These are phyloP conservation scores for Pelecanus crispus DNA, from an alignment of 2,113 vertebrate genomes.

Conservation along the genomic window DNA sequence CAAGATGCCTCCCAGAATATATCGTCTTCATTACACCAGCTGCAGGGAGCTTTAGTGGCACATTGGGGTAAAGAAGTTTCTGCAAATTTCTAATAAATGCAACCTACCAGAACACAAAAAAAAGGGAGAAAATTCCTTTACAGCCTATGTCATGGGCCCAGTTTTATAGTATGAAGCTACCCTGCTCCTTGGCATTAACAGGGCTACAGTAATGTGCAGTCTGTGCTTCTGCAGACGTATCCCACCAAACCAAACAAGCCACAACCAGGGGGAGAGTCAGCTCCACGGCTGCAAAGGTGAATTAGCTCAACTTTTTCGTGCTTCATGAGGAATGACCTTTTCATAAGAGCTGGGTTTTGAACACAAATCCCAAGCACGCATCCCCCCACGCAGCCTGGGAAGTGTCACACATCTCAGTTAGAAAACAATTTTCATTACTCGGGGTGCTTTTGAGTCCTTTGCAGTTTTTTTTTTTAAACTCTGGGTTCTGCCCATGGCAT, in stretches of 20 bases:
- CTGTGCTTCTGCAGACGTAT: neutral
- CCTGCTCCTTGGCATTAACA: neutral
- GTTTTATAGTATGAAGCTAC: neutral
- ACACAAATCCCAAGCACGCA: neutral
- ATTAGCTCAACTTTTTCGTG: neutral
- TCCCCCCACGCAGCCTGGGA: neutral
- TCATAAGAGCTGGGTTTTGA: neutral
- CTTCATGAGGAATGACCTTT: neutral
- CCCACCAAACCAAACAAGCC: neutral
- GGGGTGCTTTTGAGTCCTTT: neutral
- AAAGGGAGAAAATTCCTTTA: neutral
- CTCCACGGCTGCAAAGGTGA: neutral
- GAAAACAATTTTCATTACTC: neutral
- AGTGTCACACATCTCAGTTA: neutral
- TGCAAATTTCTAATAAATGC: neutral
- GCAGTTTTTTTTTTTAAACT: neutral
- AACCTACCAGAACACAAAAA: neutral
- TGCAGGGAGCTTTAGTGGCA: neutral
- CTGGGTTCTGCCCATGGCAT: neutral
- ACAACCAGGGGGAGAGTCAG: neutral
- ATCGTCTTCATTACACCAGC: neutral
- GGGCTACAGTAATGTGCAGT: neutral
- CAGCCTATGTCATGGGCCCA: neutral
- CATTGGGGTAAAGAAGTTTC: neutral
- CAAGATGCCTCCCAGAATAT: conserved; percentile 10